Base-by-base conservation (phyloP, 2,888 invertebrate species). In the Leptopilina syphax region DNA sequence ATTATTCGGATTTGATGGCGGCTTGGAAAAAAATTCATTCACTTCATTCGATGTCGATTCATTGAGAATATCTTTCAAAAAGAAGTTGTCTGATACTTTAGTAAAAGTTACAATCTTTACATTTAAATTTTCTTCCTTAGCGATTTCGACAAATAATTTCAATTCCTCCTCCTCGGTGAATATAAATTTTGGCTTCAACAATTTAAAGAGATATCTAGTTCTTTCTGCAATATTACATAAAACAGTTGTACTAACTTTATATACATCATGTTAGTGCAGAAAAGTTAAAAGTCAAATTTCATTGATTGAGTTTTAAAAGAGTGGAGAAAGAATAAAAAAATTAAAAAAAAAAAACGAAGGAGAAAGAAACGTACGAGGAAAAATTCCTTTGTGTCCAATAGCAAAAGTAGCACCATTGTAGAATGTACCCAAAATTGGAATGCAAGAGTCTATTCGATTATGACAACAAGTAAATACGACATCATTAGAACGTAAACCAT, bases 141-240 rank as follows among this genome's bases (percentile, higher is more conserved):
- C 77, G 0, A 81, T 70, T 68, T 84, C 83, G 6, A 9, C 63
- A 63, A 63, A 63, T 63, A 63, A 7, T 13, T 81, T 81, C 3
- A 85, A 77, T 18, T 63, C 63, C n/a, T 12, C 50, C n/a, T 18
- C 60, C 24, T 63, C 63, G 18, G 63, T 24, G 47, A 91, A 90
- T 1, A 90, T 83, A 0, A 89, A 60, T 76, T 90, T 91, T 7
- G 91, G 90, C 9, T 63, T 80, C 0, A 86, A 81, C 0, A 88
- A 8, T 4, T 81, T 80, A 47, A 89, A 81, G 12, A 89, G 87
- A 57, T 87, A 83, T n/a, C 84, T 85, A 0, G 87, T 86, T 0
- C 82, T 50, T 54, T 84, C 91, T 90, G 82, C 24, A 83, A 83
- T 7, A 67, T 0, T 13, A 18, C 18, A 18, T 18, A 18, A 18